Evolutionary conservation across 37 sponge, comb jelly and placozoan species (phyloP).

Genomic region (Haliclona indistincta): DNA sequence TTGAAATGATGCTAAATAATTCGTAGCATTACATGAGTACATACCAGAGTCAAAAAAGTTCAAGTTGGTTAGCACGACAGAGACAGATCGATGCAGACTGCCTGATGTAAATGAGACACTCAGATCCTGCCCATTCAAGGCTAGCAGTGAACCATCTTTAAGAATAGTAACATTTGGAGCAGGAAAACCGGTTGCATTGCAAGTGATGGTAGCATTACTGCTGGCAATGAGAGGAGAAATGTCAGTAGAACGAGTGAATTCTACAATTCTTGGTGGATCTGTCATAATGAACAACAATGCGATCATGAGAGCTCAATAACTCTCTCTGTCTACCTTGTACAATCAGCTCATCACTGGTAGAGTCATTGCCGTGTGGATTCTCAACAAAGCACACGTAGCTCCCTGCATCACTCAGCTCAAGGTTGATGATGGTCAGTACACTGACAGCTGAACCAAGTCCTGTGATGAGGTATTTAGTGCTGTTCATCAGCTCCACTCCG

Average conservation of each 20-base stretch:
- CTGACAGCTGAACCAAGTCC: neutral
- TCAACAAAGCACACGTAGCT: neutral
- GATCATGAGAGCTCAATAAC: neutral
- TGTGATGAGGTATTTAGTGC: neutral
- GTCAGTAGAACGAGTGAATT: neutral
- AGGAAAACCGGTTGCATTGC: neutral
- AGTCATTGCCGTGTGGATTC: neutral
- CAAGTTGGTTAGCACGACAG: neutral
- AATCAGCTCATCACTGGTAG: neutral
- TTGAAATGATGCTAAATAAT: too few species aligned
- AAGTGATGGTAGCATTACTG: neutral
- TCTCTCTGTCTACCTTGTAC: slow-evolving; percentile 8
- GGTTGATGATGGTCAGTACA: neutral
- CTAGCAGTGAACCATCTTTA: neutral
- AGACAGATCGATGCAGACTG: neutral
- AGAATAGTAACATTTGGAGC: neutral
- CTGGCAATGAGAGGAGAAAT: neutral
- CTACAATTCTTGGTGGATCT: neutral
- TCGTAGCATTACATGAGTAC: too few species aligned
- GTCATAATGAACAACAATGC: too few species aligned
- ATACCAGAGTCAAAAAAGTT: neutral
- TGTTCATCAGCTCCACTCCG: neutral
- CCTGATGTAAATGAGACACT: too few species aligned
- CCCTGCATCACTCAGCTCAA: neutral
- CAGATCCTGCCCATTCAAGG: neutral